Conservation (phyloP, 2,888 invertebrate species). For the Chromoteleia sp. region DNA sequence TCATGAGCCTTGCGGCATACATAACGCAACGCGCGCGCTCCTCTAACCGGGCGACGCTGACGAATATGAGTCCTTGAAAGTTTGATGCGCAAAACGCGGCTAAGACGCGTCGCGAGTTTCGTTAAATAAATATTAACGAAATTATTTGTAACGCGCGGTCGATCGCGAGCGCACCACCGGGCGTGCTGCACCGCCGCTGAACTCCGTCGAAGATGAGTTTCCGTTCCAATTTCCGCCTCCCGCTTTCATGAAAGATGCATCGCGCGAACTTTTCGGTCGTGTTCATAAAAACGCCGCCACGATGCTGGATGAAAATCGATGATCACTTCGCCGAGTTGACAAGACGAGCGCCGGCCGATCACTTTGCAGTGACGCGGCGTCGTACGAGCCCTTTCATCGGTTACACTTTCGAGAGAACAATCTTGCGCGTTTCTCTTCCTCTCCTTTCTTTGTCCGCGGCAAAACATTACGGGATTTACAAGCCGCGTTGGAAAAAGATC, state of each 20-base stretch:
- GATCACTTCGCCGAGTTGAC: slow-evolving; percentile 66
- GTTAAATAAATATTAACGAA: slow-evolving; percentile 63
- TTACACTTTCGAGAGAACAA: slow-evolving; percentile 47
- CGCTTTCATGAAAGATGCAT: slow-evolving; percentile 69
- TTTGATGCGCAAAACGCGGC: slow-evolving; percentile 51
- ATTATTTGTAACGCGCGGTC: slow-evolving; percentile 51
- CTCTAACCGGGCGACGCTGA: slow-evolving; percentile 40
- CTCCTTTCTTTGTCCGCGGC: background rate
- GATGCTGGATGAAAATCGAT: slow-evolving; percentile 69
- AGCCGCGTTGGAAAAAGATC: slow-evolving; percentile 17
- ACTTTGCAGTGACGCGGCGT: slow-evolving; percentile 26
- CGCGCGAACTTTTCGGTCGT: slow-evolving; percentile 68
- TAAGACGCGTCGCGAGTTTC: slow-evolving; percentile 4
- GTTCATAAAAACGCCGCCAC: slow-evolving; percentile 67
- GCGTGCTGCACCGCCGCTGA: slow-evolving; percentile 32
- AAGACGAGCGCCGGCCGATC: slow-evolving; percentile 39
- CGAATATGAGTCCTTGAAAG: slow-evolving; percentile 44
- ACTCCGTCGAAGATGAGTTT: slow-evolving; percentile 67
- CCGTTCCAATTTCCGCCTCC: slow-evolving; percentile 65
- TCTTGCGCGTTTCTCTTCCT: slow-evolving; percentile 14
- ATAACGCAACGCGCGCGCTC: slow-evolving; percentile 49
- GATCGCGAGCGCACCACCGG: slow-evolving; percentile 23
- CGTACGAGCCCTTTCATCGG: slow-evolving; percentile 41
- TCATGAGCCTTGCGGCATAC: slow-evolving; percentile 47
- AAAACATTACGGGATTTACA: slow-evolving; percentile 31